These are phyloP conservation scores for Cryptomyrus ogoouensis DNA, from an alignment of 2,113 vertebrate species.

Conservation along the genomic window DNA sequence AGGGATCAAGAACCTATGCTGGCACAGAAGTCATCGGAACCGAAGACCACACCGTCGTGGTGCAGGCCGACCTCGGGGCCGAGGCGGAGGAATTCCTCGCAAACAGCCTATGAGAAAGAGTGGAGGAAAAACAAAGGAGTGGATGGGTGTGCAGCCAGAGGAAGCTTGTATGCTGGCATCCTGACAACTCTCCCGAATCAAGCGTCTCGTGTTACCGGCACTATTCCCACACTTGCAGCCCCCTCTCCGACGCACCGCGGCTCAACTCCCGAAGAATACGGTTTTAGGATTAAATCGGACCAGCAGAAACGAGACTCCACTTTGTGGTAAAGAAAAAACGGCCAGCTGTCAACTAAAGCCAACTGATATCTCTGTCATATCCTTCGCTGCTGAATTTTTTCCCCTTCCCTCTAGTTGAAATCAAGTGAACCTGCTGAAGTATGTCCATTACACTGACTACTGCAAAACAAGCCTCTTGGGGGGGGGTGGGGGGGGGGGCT, in stretches of 20 bases:
- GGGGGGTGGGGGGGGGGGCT: constrained; percentile 24
- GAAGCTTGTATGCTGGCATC: constrained; percentile 29
- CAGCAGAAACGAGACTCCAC: background rate
- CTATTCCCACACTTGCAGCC: constrained; percentile 29
- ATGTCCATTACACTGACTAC: background rate
- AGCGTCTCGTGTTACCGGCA: constrained; percentile 29
- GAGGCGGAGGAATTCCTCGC: constrained; percentile 68
- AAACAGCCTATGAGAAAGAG: constrained; percentile 72
- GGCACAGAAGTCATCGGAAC: constrained; percentile 97
- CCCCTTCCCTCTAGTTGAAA: background rate
- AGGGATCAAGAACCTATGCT: constrained; percentile 77
- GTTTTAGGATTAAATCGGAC: background rate
- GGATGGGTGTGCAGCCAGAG: background rate
- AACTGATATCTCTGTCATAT: constrained; percentile 4
- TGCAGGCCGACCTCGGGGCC: constrained; percentile 72
- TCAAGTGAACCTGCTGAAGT: constrained; percentile 3
- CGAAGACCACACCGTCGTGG: constrained; percentile 89
- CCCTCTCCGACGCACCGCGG: constrained; percentile 14
- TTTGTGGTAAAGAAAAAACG: constrained; percentile 1
- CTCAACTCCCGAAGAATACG: background rate
- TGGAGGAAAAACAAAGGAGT: constrained; percentile 27
- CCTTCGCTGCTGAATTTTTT: background rate
- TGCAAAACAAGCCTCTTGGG: constrained; percentile 12
- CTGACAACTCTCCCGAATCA: constrained; percentile 31
- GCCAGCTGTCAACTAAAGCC: background rate